A percentile compares a stretch with the other conserved stretches of the same genome.
Conservation (phyloP, 2,888 invertebrate genomes). For the Lottia gigantea region DNA sequence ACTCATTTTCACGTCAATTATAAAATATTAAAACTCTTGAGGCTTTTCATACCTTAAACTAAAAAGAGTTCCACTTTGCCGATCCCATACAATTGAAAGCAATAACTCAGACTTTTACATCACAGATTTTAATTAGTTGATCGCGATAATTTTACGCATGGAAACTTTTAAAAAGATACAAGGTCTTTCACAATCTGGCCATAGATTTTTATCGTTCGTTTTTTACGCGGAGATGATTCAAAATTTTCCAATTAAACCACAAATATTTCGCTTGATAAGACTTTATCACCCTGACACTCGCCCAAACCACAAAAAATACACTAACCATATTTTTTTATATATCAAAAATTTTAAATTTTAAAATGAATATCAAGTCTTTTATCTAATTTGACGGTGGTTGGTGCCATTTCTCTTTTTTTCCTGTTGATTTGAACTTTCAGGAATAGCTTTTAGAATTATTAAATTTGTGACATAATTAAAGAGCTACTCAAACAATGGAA, state of each 20-base stretch:
- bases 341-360: no score
- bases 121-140: conserved; percentile 8
- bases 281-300: neutral
- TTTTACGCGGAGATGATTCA: neutral
- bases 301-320: no score
- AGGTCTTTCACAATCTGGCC: conserved; percentile 2
- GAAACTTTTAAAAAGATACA: neutral
- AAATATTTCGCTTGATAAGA: neutral
- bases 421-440: no score
- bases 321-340: no score
- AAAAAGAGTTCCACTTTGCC: conserved; percentile 9
- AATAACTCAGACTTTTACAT: conserved; percentile 9
- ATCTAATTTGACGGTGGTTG: no score
- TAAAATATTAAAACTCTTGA: conserved; percentile 3
- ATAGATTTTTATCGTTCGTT: neutral
- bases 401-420: no score
- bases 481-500: no score
- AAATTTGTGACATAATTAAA: no score
- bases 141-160: conserved; percentile 4
- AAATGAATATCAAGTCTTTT: no score
- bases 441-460: no score
- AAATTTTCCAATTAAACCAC: neutral
- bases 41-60: conserved; percentile 6
- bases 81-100: neutral
- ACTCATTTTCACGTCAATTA: conserved; percentile 4